Percentiles rank a stretch among this genome's conserved stretches.
phyloP scores from a whole-genome alignment of 1,140 invertebrate species.

The Brachionus asplanchnoidis region DNA sequence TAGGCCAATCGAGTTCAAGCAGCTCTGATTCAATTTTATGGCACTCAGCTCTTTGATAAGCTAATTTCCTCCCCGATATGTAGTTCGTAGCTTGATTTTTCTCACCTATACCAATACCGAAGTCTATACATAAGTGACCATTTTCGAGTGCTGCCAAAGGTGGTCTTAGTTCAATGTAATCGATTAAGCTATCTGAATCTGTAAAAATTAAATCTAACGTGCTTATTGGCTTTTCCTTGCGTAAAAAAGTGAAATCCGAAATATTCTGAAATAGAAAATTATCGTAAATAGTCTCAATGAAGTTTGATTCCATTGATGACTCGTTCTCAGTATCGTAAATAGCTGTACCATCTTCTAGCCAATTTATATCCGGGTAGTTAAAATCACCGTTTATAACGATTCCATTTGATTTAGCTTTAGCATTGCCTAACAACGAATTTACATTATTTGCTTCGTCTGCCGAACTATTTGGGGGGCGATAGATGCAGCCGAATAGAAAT shows the following conservation, averaged over 20 bases:
- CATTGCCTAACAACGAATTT: neutral
- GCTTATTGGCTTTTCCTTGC: neutral
- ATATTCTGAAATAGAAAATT: neutral
- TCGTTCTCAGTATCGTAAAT: neutral
- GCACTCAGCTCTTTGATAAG: neutral
- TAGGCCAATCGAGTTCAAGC: neutral
- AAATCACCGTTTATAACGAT: neutral
- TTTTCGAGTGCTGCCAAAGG: neutral
- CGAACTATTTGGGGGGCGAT: neutral
- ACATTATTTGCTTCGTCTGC: neutral
- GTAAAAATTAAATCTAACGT: neutral
- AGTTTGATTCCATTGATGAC: neutral
- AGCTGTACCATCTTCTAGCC: neutral
- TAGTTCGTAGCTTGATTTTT: neutral
- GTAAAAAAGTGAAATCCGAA: neutral
- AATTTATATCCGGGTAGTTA: neutral
- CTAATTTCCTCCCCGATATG: neutral
- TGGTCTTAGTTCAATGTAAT: neutral
- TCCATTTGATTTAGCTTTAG: neutral
- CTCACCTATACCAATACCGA: neutral
- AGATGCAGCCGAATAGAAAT: neutral
- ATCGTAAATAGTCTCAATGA: neutral
- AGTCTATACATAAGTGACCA: neutral
- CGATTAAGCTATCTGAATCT: neutral
- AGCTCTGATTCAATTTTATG: neutral